phyloP scores from a whole-genome alignment of 2,797 vertebrate genomes.

The Anableps anableps region DNA sequence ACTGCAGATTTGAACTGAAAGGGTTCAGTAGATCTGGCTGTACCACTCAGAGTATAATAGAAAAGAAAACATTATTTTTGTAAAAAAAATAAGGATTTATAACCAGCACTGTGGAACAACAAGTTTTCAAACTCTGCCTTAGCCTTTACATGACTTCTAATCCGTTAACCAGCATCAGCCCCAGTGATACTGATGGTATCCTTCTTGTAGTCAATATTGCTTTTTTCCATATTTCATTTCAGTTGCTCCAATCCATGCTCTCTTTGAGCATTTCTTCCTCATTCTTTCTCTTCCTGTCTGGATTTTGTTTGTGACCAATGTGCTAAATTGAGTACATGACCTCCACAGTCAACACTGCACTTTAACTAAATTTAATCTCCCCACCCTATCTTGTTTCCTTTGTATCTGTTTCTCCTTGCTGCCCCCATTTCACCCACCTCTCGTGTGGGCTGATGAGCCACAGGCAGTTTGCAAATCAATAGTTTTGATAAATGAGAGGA shows the following conservation, averaged over 20 bases:
- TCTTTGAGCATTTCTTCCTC: conserved; percentile 14
- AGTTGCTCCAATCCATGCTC: conserved; percentile 27
- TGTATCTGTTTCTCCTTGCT: conserved; percentile 37
- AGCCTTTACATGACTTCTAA: conserved; percentile 71
- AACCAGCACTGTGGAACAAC: conserved; percentile 55
- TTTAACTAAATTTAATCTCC: conserved; percentile 65
- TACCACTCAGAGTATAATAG: conserved; percentile 31
- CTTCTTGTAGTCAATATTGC: conserved; percentile 58
- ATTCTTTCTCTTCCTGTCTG: conserved; percentile 10
- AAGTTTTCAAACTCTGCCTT: conserved; percentile 61
- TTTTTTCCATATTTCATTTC: conserved; percentile 62
- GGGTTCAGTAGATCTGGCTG: conserved; percentile 13
- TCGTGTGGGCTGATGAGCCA: conserved; percentile 43
- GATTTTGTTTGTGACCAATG: conserved; percentile 45
- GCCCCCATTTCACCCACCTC: conserved; percentile 6
- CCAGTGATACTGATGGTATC: conserved; percentile 49
- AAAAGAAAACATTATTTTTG: conserved; percentile 45
- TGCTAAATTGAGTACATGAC: conserved; percentile 42
- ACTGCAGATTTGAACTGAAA: conserved; percentile 11
- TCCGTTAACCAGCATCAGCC: conserved; percentile 67
- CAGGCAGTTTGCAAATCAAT: conserved; percentile 58
- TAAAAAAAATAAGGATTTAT: conserved; percentile 28
- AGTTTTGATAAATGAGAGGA: conserved; percentile 64
- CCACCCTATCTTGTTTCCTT: conserved; percentile 34
- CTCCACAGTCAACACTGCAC: conserved; percentile 40